Evolutionary conservation across 2,797 vertebrate genomes (phyloP), one percentile per base, ranked within the genome.

Genomic region (Percopsis omiscomaycus): DNA sequence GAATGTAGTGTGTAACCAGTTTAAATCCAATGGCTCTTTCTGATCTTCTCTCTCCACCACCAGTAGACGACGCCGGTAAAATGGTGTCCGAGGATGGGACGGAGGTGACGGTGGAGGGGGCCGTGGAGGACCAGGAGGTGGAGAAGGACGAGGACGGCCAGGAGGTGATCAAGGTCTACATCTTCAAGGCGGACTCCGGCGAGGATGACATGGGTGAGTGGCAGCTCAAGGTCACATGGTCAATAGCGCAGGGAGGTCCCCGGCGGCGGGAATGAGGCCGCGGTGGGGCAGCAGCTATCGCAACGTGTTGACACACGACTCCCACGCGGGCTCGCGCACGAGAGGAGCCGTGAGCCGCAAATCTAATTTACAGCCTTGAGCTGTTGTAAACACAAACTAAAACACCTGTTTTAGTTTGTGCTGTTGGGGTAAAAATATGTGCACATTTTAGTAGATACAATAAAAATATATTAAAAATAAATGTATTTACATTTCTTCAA

Each of bases 81-180:
- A 95, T 98, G 93, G 96, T 96, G 85, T 95, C 96, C 0, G 95
- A 95, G 57, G 95, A 95, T 84, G 94, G 95, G 76, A 94, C 94
- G 15, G 96, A 96, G 89, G 95, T 97, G 65, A 94, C 94, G 0
- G 94, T 96, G 83, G 95, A 95, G 69, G 92, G 94, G 71, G 94
- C 95, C 45, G 83, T 93, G 48, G 91, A 92, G 66, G 91, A 93
- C 69, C 92, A 96, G 88, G 93, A 94, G 51, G 95, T 96, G 84
- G 93, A 95, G 86, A 96, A 95, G 89, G 96, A 98, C 84, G 95
- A 98, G 70, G 97, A 98, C 65, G 95, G 95, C 62, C 93, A 96
- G 88, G 98, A 99, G 90, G 96, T 99, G 85, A 99, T 99, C 83
- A 99, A 99, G 83, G 97, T 99, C 78, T 99, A 98, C 90, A 99